Percentiles rank a stretch among this genome's conserved stretches.
These are phyloP conservation scores for Pangasius macronema DNA, from an alignment of 2,797 vertebrate species.

Conservation along the genomic window DNA sequence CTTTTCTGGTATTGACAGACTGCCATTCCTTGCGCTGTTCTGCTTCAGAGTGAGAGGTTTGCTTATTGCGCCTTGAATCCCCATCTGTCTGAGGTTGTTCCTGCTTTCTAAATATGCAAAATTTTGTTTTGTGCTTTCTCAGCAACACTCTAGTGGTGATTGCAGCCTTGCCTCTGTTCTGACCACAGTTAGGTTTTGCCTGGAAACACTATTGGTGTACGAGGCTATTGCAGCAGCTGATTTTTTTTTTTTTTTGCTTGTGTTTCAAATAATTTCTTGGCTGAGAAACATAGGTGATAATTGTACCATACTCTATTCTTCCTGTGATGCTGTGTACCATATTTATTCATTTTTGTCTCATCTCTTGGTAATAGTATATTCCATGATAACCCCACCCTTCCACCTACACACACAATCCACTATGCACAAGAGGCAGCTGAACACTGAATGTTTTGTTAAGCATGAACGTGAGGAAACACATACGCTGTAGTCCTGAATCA, in stretches of 20 bases:
- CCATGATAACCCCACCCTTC: background rate
- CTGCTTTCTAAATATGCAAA: conserved; percentile 5
- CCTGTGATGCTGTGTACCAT: background rate
- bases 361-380: background rate
- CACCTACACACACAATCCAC: conserved; percentile 11
- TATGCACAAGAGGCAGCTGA: background rate
- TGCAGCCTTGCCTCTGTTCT: background rate
- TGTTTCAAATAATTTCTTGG: background rate
- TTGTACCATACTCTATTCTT: background rate
- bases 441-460: conserved; percentile 10
- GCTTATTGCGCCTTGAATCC: conserved; percentile 9
- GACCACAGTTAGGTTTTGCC: background rate
- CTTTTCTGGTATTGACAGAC: background rate
- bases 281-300: background rate
- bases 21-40: background rate
- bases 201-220: background rate
- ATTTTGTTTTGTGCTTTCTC: background rate
- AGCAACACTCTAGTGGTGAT: background rate
- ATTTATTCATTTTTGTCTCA: background rate
- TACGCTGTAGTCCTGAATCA: background rate
- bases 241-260: background rate
- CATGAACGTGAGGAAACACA: background rate
- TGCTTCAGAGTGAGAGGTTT: background rate
- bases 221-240: background rate
- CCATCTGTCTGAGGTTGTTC: background rate